These are phyloP conservation scores for Tetramorium alpestre DNA, from an alignment of 1,140 invertebrate genomes.

Conservation along the genomic window DNA sequence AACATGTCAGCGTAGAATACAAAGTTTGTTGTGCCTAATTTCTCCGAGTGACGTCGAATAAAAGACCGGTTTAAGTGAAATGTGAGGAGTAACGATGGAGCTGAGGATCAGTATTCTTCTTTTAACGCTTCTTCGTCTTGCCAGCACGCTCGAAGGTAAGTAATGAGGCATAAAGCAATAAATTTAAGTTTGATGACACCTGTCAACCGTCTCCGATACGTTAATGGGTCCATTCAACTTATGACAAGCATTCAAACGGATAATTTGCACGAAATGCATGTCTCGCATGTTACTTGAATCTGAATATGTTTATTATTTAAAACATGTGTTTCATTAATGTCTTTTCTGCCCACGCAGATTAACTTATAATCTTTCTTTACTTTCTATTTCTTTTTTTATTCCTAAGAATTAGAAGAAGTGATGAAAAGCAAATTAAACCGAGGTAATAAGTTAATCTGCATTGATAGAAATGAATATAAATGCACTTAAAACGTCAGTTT, in stretches of 20 bases:
- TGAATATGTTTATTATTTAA: not conserved
- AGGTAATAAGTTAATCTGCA: no score
- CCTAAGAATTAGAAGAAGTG: no score
- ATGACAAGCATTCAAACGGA: not conserved
- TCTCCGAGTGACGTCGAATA: conserved; percentile 7
- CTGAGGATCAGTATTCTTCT: conserved; percentile 75
- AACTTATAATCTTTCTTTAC: no score
- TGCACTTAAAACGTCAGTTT: not conserved
- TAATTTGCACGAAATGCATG: not conserved
- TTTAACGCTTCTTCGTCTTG: conserved; percentile 72
- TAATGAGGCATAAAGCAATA: not conserved
- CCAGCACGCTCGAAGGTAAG: conserved; percentile 75
- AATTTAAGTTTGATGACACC: not conserved
- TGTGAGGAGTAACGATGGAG: conserved; percentile 73
- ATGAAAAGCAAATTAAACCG: no score
- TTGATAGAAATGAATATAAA: no score
- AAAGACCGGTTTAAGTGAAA: conserved; percentile 67
- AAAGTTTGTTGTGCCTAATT: not conserved
- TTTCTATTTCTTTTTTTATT: no score
- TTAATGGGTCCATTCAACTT: not conserved
- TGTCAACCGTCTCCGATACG: not conserved
- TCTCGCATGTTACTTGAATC: conserved; percentile 13
- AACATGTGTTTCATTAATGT: no score
- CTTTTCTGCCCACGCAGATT: no score
- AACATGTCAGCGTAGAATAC: conserved; percentile 7